Percentiles rank a stretch among this genome's conserved stretches.
Evolutionary conservation across 1,140 invertebrate genomes (phyloP).

Genomic region (Drosophila santomea): DNA sequence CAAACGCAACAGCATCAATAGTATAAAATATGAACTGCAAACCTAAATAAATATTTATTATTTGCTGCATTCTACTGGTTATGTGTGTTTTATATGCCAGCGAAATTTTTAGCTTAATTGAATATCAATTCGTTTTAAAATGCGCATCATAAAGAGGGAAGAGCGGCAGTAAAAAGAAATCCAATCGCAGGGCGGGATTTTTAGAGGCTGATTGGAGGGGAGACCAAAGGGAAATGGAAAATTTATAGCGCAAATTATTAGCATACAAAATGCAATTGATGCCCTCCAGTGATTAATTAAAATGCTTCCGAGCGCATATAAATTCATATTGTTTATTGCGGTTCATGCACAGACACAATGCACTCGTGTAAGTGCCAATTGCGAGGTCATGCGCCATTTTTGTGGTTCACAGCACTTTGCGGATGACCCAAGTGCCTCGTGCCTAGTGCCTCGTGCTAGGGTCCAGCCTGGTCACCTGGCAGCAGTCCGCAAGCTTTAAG

Average conservation of each 20-base stretch:
- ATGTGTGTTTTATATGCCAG: slow-evolving; percentile 1
- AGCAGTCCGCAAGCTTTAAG: neutral
- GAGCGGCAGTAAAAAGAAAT: neutral
- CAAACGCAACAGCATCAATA: slow-evolving; percentile 63
- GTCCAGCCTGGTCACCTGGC: neutral
- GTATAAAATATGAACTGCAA: slow-evolving; percentile 81
- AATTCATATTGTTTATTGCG: slow-evolving; percentile 79
- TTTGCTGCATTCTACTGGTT: slow-evolving; percentile 51
- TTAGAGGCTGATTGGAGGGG: slow-evolving; percentile 8
- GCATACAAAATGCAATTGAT: slow-evolving; percentile 81
- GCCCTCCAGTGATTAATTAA: slow-evolving; percentile 82
- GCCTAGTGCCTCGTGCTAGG: neutral
- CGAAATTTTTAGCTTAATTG: slow-evolving; percentile 69
- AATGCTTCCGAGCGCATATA: slow-evolving; percentile 77
- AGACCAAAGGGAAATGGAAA: slow-evolving; percentile 52
- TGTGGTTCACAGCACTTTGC: slow-evolving; percentile 42
- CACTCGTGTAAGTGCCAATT: slow-evolving; percentile 16
- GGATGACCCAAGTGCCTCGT: slow-evolving; percentile 16
- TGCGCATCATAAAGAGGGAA: slow-evolving; percentile 24
- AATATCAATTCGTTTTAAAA: slow-evolving; percentile 79
- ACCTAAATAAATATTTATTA: slow-evolving; percentile 82
- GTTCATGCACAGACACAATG: slow-evolving; percentile 29
- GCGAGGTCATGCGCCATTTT: slow-evolving; percentile 55
- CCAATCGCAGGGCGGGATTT: slow-evolving; percentile 5
- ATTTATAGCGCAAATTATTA: slow-evolving; percentile 80